Base-by-base conservation (phyloP, 2,113 vertebrate species). In the Nibea albiflora region DNA sequence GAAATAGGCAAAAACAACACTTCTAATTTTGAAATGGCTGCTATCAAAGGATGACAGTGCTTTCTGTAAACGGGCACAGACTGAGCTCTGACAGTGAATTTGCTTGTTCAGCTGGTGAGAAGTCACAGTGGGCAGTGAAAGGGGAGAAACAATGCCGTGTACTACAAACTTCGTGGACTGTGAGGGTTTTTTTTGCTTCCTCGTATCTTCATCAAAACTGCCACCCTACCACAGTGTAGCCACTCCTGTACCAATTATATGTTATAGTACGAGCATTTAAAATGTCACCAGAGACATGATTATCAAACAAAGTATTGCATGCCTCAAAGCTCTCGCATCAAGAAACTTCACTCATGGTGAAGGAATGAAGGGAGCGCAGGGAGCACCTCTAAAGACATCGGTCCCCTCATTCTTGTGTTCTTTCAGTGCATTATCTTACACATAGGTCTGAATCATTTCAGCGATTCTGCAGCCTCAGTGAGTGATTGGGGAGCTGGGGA, bases 171-270 rank as follows among this genome's bases (percentile, higher is more conserved):
- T 2, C 11, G 4, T 16, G 20, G 47, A 53, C 22, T n/a, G 12
- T 11, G 35, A 26, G 31, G 20, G 12, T 35, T 39, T 9, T 39
- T 24, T 81, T 53, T 19, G 46, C 50, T 14, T 76, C 65, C 58
- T 74, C 63, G 46, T 74, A 74, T 35, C 54, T 81, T 53, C 31
- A 19, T 24, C 24, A 28, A 31, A 76, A 71, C 46, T 28, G 31
- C 46, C 15, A 9, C 8, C 4, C 20, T n/a, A n/a, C n/a, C n/a
- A 35, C 68, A 73, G 3, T 26, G 12, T 62, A 60, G 24, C 60
- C 49, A 56, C 68, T 68, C 47, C 19, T 7, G 31, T 5, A 15
- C 54, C 60, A 42, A 20, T 61, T 16, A 16, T 62, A 22, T 56
- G 53, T 61, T 3, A 73, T 17, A 39, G 61, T 31, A 67, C 53